Evolutionary conservation across 1,140 invertebrate species (phyloP).

Genomic region (Drosophila miranda): DNA sequence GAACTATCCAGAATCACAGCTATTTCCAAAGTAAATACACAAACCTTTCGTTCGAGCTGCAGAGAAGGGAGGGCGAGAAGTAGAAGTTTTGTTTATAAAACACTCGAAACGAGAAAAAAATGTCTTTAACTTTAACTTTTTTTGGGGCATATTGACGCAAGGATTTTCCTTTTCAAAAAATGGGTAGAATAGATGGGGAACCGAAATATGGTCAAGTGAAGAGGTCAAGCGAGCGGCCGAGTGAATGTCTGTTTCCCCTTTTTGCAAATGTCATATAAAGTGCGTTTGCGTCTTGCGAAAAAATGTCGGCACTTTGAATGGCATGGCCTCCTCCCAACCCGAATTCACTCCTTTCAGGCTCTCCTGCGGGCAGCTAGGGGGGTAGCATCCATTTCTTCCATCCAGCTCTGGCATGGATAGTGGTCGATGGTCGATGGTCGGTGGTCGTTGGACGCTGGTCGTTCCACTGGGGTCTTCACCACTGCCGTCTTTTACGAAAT

Average conservation of each 20-base stretch:
- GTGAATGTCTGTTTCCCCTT: constrained; percentile 62
- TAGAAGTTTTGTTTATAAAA: constrained; percentile 75
- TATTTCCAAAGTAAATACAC: too few species aligned
- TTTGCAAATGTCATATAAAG: constrained; percentile 76
- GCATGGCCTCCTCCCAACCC: neutral
- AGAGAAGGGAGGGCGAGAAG: constrained; percentile 53
- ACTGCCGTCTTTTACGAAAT: constrained; percentile 63
- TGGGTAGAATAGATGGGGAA: constrained; percentile 10
- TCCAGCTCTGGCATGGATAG: constrained; percentile 13
- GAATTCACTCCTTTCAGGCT: constrained; percentile 8
- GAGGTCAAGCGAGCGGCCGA: neutral
- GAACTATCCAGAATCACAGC: too few species aligned
- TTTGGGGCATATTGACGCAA: constrained; percentile 64
- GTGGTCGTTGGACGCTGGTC: neutral
- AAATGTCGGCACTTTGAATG: constrained; percentile 66
- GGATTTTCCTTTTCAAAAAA: constrained; percentile 52
- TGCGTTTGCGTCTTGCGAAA: constrained; percentile 59
- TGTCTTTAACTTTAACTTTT: constrained; percentile 38
- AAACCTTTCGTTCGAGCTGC: neutral
- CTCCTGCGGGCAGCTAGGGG: constrained; percentile 1
- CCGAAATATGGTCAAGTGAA: constrained; percentile 20
- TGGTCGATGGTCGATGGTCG: constrained; percentile 16
- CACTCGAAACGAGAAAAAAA: constrained; percentile 64
- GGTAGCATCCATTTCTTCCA: constrained; percentile 31
- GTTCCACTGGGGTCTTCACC: too few species aligned